A percentile compares a stretch with the other conserved stretches of the same genome.
These are phyloP conservation scores for Diabrotica undecimpunctata DNA, from an alignment of 1,140 invertebrate species.

Conservation along the genomic window DNA sequence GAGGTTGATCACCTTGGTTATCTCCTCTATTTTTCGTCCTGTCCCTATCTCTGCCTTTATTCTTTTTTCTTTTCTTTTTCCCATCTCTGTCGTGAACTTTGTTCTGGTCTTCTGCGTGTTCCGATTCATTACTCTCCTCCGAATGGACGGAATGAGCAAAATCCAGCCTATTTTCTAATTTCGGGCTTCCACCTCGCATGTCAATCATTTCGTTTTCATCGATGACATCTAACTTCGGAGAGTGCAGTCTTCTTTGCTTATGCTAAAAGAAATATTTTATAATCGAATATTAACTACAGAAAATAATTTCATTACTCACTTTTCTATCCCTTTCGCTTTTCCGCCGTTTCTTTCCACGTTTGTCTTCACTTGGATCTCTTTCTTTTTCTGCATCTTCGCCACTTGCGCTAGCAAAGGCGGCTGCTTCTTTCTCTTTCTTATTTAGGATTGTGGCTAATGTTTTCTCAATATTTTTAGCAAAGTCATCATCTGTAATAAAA, in stretches of 20 bases:
- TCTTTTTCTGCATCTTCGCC: slow-evolving; percentile 45
- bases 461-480: slow-evolving; percentile 72
- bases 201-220: slow-evolving; percentile 78
- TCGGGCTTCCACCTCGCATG: slow-evolving; percentile 66
- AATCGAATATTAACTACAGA: not conserved
- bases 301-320: slow-evolving; percentile 6
- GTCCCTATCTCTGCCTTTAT: slow-evolving; percentile 31
- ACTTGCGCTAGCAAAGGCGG: slow-evolving; percentile 19
- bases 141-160: slow-evolving; percentile 24
- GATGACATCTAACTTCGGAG: slow-evolving; percentile 51
- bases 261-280: slow-evolving; percentile 31
- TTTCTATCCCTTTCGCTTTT: slow-evolving; percentile 25
- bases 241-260: slow-evolving; percentile 44
- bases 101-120: slow-evolving; percentile 32
- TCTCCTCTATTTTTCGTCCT: slow-evolving; percentile 25
- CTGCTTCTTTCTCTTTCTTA: slow-evolving; percentile 48
- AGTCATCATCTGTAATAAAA: slow-evolving; percentile 60
- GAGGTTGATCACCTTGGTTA: slow-evolving; percentile 29
- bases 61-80: slow-evolving; percentile 23
- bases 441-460: slow-evolving; percentile 63
- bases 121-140: slow-evolving; percentile 38
- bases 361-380: slow-evolving; percentile 1
- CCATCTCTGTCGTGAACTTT: slow-evolving; percentile 19
- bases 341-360: slow-evolving; percentile 31
- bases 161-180: slow-evolving; percentile 12